These are phyloP conservation scores for Drosophila macrothrix DNA, from an alignment of 2,888 invertebrate genomes.

Conservation along the genomic window DNA sequence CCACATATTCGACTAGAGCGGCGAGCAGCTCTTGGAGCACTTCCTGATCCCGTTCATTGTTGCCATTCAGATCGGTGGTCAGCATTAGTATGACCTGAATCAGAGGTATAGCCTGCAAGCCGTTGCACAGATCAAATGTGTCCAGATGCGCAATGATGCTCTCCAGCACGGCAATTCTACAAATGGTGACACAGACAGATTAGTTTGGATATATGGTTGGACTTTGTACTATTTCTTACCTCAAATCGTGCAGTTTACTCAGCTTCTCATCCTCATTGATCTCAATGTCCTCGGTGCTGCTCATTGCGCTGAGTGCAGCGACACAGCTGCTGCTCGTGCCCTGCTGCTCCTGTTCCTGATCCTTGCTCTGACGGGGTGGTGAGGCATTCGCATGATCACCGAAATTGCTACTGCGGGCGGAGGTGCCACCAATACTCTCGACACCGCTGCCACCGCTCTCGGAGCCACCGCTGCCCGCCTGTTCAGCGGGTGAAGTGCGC, in stretches of 20 bases:
- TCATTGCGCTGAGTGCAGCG: slow-evolving; percentile 66
- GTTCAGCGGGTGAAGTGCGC: slow-evolving; percentile 93
- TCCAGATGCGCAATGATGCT: slow-evolving; percentile 92
- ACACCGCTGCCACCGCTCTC: slow-evolving; percentile 97
- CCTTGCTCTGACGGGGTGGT: slow-evolving; percentile 79
- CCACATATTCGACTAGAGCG: slow-evolving; percentile 90
- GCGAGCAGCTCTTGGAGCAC: slow-evolving; percentile 91
- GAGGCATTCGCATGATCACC: slow-evolving; percentile 87
- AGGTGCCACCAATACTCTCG: slow-evolving; percentile 96
- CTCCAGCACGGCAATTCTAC: slow-evolving; percentile 88
- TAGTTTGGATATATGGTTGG: not conserved
- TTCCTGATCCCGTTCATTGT: slow-evolving; percentile 91
- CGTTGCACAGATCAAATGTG: slow-evolving; percentile 90
- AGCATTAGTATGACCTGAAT: slow-evolving; percentile 96
- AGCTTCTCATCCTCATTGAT: slow-evolving; percentile 83
- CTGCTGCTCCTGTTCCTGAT: slow-evolving; percentile 58
- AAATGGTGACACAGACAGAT: not conserved
- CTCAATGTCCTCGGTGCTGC: slow-evolving; percentile 79
- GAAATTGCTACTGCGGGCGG: slow-evolving; percentile 97
- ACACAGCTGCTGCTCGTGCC: slow-evolving; percentile 60
- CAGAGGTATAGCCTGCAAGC: slow-evolving; percentile 95
- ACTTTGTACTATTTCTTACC: slow-evolving; percentile 60
- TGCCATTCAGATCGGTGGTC: slow-evolving; percentile 94
- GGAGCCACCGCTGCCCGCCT: slow-evolving; percentile 90
- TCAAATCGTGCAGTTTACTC: slow-evolving; percentile 83